Conservation (phyloP, 2,113 vertebrate genomes). For the Asarcornis scutulata region DNA sequence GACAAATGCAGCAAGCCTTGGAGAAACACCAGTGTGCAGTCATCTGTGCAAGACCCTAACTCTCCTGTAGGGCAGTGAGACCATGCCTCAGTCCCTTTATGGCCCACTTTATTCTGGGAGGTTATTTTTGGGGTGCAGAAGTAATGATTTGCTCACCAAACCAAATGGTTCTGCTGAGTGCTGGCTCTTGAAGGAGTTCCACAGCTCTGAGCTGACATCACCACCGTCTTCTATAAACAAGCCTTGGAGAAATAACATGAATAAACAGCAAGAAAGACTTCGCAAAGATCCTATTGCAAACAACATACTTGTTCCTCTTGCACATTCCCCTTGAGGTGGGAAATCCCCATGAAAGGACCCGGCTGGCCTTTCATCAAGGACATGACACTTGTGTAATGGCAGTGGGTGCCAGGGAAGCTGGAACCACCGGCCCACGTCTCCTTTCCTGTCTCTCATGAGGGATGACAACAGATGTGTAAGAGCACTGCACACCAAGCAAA, state of each 20-base stretch:
- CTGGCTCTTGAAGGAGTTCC: background rate
- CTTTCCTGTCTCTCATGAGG: accelerated
- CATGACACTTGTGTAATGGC: background rate
- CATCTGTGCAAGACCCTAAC: background rate
- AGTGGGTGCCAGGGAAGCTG: background rate
- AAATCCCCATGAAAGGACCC: background rate
- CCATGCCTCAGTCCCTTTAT: background rate
- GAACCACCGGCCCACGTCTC: background rate
- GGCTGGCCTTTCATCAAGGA: conserved; percentile 19
- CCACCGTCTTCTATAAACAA: background rate
- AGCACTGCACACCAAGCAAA: background rate
- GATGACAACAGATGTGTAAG: background rate
- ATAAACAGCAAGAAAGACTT: background rate
- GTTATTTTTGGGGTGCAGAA: background rate
- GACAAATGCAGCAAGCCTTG: background rate
- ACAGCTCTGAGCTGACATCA: background rate
- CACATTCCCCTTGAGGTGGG: conserved; percentile 3
- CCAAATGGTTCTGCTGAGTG: background rate
- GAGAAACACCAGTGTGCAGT: background rate
- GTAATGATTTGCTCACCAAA: background rate
- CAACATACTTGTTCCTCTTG: background rate
- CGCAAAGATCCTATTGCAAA: background rate
- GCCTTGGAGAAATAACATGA: background rate
- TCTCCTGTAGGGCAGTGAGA: background rate
- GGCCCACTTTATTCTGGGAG: background rate